Evolutionary conservation across 2,797 vertebrate genomes (phyloP).

Genomic region (Moxostoma hubbsi): DNA sequence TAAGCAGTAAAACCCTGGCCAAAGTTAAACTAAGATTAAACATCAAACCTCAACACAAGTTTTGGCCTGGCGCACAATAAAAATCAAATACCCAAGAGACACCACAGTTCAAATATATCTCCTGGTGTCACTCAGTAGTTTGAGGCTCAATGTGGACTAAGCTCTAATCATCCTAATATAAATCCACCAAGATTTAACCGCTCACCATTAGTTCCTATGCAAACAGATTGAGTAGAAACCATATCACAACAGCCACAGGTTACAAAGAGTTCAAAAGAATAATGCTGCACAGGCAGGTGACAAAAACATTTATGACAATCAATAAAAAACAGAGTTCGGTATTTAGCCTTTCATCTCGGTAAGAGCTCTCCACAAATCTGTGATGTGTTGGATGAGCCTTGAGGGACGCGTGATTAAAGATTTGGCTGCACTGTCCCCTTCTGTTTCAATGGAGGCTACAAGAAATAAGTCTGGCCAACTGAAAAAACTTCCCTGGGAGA

Average conservation of each 20-base stretch:
- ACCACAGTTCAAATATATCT: slow-evolving; percentile 19
- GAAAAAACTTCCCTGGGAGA: slow-evolving; percentile 34
- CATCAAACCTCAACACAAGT: slow-evolving; percentile 61
- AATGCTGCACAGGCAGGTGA: not conserved
- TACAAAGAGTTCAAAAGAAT: not conserved
- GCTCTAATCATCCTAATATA: slow-evolving; percentile 45
- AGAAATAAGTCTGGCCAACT: slow-evolving; percentile 33
- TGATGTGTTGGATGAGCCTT: slow-evolving; percentile 19
- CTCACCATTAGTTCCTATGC: slow-evolving; percentile 44
- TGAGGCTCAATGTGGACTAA: slow-evolving; percentile 37
- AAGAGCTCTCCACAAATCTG: not conserved
- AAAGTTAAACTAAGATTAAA: slow-evolving; percentile 57
- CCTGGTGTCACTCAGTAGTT: slow-evolving; percentile 46
- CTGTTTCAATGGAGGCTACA: slow-evolving; percentile 24
- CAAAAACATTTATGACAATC: slow-evolving; percentile 8
- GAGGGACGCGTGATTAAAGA: slow-evolving; percentile 6
- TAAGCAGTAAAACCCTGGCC: no score
- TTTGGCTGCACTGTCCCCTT: slow-evolving; percentile 22
- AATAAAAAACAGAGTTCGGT: not conserved
- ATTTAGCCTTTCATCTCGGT: slow-evolving; percentile 28
- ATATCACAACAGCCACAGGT: slow-evolving; percentile 33
- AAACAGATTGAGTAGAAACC: slow-evolving; percentile 50
- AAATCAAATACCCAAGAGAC: slow-evolving; percentile 30
- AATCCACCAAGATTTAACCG: slow-evolving; percentile 48
- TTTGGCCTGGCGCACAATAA: slow-evolving; percentile 50